Base-by-base conservation (phyloP, 2,797 vertebrate species). In the Percopsis omiscomaycus region DNA sequence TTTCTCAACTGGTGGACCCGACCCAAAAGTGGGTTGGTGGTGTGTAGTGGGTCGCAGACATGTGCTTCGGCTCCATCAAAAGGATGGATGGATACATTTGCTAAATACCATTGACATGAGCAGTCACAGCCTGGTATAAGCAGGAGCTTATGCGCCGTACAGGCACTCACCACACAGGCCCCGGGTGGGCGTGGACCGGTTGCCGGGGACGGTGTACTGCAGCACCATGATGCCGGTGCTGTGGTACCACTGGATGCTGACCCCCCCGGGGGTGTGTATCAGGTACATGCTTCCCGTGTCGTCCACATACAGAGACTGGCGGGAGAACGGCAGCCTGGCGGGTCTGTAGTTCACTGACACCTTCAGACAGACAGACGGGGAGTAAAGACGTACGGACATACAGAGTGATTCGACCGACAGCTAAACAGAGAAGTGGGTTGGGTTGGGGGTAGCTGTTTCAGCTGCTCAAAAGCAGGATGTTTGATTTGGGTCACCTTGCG, bases 211-310 rank as follows among this genome's bases (percentile, higher is more conserved):
- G 6, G 90, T 91, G 66, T 96, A 97, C 77, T 97, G 95, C 78
- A 98, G 90, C 27, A 98, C 96, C 84, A 97, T 92, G 82, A 99
- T 96, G 57, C 97, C 98, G 1, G 98, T 99, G 83, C 97, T 86
- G 67, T 98, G 98, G 89, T 98, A 94, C 98, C 98, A 99, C 77
- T 96, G 97, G 77, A 98, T 94, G 77, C 84, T 94, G 53, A 99
- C 88, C 10, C 95, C 94, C 27, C 94, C 91, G 46, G 97, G 96
- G 16, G 97, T 98, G 42, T 93, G 92, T 77, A 99, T 86, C 29
- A 94, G 85, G 49, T 98, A 99, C 96, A 98, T 97, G 60, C 93
- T 94, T 55, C 97, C 97, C 12, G 97, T 98, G 78, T 99, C 98
- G 74, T 98, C 95, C 81, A 99, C 89, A 47, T 88, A 92, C 64